A percentile compares a stretch with the other conserved stretches of the same genome.
Conservation (phyloP, 2,113 vertebrate genomes). For the Okapia johnstoni region DNA sequence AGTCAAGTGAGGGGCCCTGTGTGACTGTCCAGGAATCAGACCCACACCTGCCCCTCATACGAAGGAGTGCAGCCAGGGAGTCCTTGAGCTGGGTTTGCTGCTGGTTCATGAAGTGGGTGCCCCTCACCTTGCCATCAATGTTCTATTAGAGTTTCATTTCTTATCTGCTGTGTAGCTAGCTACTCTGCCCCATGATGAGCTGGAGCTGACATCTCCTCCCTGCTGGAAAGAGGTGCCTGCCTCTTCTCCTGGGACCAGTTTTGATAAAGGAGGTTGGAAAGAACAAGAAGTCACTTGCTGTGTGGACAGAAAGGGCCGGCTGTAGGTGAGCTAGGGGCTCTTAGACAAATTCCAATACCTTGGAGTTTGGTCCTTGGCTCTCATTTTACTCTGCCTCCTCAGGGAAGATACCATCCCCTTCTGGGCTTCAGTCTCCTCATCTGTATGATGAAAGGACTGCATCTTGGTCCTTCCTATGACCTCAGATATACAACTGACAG, state of each 20-base stretch:
- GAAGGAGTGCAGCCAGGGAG: too few species aligned
- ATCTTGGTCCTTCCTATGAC: background rate
- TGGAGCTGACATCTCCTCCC: background rate
- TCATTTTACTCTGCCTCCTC: background rate
- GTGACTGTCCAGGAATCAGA: background rate
- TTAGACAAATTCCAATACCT: background rate
- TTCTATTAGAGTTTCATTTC: background rate
- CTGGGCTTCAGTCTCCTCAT: background rate
- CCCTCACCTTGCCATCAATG: background rate
- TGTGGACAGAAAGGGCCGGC: background rate
- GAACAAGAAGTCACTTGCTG: rapidly evolving
- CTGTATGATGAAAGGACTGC: background rate
- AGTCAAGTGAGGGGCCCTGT: background rate
- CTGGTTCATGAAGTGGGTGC: rapidly evolving
- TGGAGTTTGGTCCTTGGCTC: background rate
- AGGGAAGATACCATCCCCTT: background rate
- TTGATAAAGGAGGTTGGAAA: background rate
- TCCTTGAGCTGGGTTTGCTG: background rate
- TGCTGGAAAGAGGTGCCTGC: background rate
- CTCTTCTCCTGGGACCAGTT: background rate
- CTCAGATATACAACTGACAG: background rate
- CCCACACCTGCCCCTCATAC: too few species aligned
- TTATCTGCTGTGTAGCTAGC: background rate
- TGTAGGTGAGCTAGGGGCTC: rapidly evolving
- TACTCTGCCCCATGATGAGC: background rate